Base-by-base conservation (phyloP, 2,888 invertebrate genomes). In the Polyploca ridens region DNA sequence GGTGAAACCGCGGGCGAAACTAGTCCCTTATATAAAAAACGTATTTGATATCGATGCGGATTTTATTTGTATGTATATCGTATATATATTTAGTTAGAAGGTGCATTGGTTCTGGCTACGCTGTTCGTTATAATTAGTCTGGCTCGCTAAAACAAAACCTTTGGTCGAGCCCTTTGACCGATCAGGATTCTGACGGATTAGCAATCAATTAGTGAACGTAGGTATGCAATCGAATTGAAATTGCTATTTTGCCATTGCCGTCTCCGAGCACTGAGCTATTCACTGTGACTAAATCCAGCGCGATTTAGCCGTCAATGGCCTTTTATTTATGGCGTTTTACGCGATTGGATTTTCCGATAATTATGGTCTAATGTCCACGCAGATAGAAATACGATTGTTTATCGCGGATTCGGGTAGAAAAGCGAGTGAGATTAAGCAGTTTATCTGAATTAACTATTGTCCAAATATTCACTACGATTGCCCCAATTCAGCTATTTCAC, bases 191-290 rank as follows among this genome's bases (percentile, higher is more conserved):
- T 76, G 81, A 74, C 72, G 78, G 82, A 83, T 85, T 84, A 85
- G 73, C 78, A 79, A 84, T 81, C 83, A 85, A 86, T 86, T 85
- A 85, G 84, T 73, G 76, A 72, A 76, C 78, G 79, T 41, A 13
- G 41, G 41, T 74, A 78, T 80, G 76, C 75, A 78, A 73, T 75
- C 75, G 69, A 77, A 79, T 79, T 74, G 74, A 77, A 27, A 79
- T 75, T 74, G 77, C 77, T 75, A 77, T 82, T 41, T 80, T 72
- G 77, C 75, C 19, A 70, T 74, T 69, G 69, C 70, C 72, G 70
- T 73, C 64, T 68, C 67, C 62, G 46, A 62, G 61, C 63, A 41
- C 69, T 62, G 65, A 62, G 65, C 67, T 63, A 62, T 71, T 73
- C 72, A 69, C 64, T 74, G 65, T 72, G 70, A 71, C 71, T 65